Evolutionary conservation across 1,140 invertebrate genomes (phyloP).

Genomic region (Aphelinus atriplicis): DNA sequence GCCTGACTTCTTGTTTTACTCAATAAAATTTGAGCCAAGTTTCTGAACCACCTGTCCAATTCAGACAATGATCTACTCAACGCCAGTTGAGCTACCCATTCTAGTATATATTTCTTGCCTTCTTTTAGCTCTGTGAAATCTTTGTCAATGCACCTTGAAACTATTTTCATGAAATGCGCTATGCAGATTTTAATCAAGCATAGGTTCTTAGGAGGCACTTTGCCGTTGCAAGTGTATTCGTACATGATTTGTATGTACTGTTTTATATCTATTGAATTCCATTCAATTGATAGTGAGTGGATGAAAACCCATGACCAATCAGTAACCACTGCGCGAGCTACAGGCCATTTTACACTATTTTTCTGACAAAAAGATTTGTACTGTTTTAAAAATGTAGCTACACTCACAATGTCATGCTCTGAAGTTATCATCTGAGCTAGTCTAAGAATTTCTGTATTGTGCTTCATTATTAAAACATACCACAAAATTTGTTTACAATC

Average conservation of each 20-base stretch:
- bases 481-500: conserved; percentile 37
- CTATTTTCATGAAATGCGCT: background rate
- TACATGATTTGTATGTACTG: conserved; percentile 2
- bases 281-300: background rate
- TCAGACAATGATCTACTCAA: background rate
- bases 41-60: background rate
- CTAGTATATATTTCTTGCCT: background rate
- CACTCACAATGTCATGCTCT: conserved; percentile 14
- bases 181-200: background rate
- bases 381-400: background rate
- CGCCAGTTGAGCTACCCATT: background rate
- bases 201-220: background rate
- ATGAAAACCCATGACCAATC: conserved; percentile 13
- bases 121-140: background rate
- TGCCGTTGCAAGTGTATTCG: too few relatives aligned
- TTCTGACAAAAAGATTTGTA: conserved; percentile 5
- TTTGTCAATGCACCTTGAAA: background rate
- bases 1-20: background rate
- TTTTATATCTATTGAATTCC: conserved; percentile 1
- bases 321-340: background rate
- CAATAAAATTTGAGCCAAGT: background rate
- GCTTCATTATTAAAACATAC: conserved; percentile 30
- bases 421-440: conserved; percentile 37
- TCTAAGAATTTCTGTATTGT: conserved; percentile 22
- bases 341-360: background rate